Conservation (phyloP, 1,140 invertebrate species). For the Calosoma granatense region DNA sequence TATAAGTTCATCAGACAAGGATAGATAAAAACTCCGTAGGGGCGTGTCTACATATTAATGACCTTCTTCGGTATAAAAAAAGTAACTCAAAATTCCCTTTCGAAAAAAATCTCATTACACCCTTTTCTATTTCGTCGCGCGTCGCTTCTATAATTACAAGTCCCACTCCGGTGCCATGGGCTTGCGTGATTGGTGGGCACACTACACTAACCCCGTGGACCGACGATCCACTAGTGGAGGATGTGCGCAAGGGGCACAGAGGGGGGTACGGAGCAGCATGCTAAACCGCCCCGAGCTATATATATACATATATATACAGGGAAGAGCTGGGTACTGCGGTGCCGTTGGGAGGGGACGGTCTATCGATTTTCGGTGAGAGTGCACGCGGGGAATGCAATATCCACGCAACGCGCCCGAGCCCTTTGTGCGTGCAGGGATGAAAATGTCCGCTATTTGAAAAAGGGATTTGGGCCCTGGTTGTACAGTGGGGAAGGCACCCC, state of each 20-base stretch:
- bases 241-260: background rate
- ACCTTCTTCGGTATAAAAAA: background rate
- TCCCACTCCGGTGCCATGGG: background rate
- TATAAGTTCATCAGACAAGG: background rate
- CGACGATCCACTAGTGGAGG: background rate
- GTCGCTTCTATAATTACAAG: background rate
- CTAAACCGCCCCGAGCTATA: too few relatives aligned
- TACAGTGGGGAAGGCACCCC: background rate
- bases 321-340: background rate
- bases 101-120: background rate
- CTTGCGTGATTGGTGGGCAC: background rate
- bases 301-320: background rate
- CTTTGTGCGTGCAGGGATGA: slow-evolving; percentile 14
- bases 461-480: slow-evolving; percentile 17
- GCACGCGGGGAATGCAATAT: slow-evolving; percentile 20
- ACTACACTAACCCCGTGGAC: too few relatives aligned
- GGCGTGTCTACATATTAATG: background rate
- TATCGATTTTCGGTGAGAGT: too few relatives aligned
- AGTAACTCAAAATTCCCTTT: background rate
- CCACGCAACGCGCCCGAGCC: too few relatives aligned
- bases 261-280: too few relatives aligned
- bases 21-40: background rate
- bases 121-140: background rate
- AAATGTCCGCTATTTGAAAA: slow-evolving; percentile 23
- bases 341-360: background rate